A percentile compares a stretch with the other conserved stretches of the same genome.
Evolutionary conservation across 1,140 invertebrate genomes (phyloP).

Genomic region (Paramacrobiotus metropolitanus): DNA sequence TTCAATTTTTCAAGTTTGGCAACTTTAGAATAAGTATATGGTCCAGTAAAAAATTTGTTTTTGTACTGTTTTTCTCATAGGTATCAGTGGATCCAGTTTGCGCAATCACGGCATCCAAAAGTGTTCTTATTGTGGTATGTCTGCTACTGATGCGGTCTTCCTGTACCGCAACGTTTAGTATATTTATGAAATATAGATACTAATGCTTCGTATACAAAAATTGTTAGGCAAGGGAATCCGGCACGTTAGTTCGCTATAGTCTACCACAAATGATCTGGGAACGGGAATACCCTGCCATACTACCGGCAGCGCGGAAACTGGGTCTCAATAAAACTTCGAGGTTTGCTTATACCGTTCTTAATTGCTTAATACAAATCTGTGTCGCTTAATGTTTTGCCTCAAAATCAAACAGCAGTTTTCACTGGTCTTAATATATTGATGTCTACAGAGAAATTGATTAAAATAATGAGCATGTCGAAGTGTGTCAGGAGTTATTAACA

Average conservation of each 20-base stretch:
- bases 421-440: too few relatives aligned
- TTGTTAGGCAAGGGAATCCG: not conserved
- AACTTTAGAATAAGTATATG: not conserved
- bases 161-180: not conserved
- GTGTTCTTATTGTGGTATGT: not conserved
- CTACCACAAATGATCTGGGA: constrained; percentile 1
- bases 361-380: not conserved
- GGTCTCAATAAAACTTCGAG: not conserved
- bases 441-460: too few relatives aligned
- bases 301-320: not conserved
- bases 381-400: not conserved
- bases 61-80: too few relatives aligned
- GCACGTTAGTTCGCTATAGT: not conserved
- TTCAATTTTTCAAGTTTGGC: not conserved
- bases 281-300: not conserved
- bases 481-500: too few relatives aligned
- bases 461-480: too few relatives aligned
- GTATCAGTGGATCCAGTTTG: not conserved
- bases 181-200: not conserved
- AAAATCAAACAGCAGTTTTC: not conserved
- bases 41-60: not conserved
- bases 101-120: not conserved
- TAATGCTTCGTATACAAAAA: not conserved
- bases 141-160: not conserved
- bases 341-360: not conserved